These are phyloP conservation scores for Myopa testacea DNA, from an alignment of 2,888 invertebrate genomes.

Conservation along the genomic window DNA sequence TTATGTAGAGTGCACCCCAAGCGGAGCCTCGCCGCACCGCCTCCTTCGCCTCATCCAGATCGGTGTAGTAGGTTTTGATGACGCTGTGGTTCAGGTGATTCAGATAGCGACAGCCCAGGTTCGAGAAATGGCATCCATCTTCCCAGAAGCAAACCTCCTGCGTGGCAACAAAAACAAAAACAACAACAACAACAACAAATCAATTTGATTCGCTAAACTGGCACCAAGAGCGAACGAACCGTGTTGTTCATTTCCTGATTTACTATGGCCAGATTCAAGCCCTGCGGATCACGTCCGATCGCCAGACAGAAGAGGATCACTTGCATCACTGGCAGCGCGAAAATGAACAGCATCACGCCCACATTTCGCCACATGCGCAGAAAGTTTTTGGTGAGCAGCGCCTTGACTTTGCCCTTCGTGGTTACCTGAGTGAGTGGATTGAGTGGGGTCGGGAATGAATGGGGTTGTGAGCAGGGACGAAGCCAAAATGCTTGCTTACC, in stretches of 20 bases:
- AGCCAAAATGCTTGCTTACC: slow-evolving; percentile 47
- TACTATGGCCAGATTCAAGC: slow-evolving; percentile 82
- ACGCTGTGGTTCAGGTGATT: slow-evolving; percentile 81
- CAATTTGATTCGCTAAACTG: not conserved
- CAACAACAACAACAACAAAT: not conserved
- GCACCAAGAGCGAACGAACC: slow-evolving; percentile 46
- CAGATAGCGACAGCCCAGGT: slow-evolving; percentile 85
- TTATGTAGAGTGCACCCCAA: slow-evolving; percentile 91
- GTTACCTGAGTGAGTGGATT: slow-evolving; percentile 71
- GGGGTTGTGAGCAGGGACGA: not conserved
- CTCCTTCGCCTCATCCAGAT: slow-evolving; percentile 75
- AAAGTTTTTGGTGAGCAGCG: slow-evolving; percentile 88
- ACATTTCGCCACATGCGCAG: slow-evolving; percentile 92
- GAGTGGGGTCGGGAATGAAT: not conserved
- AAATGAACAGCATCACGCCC: slow-evolving; percentile 93
- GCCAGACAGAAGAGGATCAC: slow-evolving; percentile 94
- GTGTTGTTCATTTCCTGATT: slow-evolving; percentile 75
- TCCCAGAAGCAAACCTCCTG: slow-evolving; percentile 63
- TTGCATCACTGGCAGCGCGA: slow-evolving; percentile 93
- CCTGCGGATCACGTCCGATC: slow-evolving; percentile 88
- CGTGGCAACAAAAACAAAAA: not conserved
- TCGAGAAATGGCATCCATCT: slow-evolving; percentile 77
- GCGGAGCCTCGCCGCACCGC: slow-evolving; percentile 83
- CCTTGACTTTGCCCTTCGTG: slow-evolving; percentile 86
- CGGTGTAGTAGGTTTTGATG: slow-evolving; percentile 76